phyloP scores from a whole-genome alignment of 92 coral and sea anemone genomes.

The Heteractis magnifica region DNA sequence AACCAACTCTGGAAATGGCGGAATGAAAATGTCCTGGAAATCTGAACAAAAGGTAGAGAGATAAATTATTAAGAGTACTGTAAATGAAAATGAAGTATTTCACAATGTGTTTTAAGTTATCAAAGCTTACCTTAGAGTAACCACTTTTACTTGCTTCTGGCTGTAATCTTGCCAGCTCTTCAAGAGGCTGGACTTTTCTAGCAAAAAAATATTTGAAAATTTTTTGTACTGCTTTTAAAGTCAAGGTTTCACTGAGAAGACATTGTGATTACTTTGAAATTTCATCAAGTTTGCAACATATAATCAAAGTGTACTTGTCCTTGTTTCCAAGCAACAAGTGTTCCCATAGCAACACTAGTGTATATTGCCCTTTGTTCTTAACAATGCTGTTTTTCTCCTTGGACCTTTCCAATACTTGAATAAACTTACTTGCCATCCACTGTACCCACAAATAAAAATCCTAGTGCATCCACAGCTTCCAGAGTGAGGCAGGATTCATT shows the following conservation, averaged over 20 bases:
- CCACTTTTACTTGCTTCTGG: slow-evolving; percentile 78
- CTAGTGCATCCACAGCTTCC: slow-evolving; percentile 95
- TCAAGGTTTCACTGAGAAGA: background rate
- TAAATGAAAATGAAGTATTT: background rate
- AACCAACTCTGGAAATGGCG: slow-evolving; percentile 92
- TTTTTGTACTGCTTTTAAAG: no score
- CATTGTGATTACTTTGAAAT: no score
- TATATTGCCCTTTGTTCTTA: no score
- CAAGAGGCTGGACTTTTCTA: slow-evolving; percentile 77
- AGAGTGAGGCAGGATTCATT: slow-evolving; percentile 78
- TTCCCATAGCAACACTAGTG: no score
- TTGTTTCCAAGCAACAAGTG: no score
- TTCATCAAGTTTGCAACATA: no score
- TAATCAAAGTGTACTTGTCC: no score
- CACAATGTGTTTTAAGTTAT: background rate
- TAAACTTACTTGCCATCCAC: slow-evolving; percentile 65
- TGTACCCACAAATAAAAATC: slow-evolving; percentile 81
- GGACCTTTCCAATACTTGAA: background rate
- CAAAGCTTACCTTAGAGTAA: slow-evolving; percentile 76
- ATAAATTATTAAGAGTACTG: background rate
- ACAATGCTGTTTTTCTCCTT: background rate
- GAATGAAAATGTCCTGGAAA: slow-evolving; percentile 61
- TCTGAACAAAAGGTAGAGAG: background rate
- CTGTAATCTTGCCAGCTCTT: slow-evolving; percentile 74
- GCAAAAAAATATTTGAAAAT: background rate